Conservation (phyloP, 1,140 invertebrate species). For the Microplitis mediator region DNA sequence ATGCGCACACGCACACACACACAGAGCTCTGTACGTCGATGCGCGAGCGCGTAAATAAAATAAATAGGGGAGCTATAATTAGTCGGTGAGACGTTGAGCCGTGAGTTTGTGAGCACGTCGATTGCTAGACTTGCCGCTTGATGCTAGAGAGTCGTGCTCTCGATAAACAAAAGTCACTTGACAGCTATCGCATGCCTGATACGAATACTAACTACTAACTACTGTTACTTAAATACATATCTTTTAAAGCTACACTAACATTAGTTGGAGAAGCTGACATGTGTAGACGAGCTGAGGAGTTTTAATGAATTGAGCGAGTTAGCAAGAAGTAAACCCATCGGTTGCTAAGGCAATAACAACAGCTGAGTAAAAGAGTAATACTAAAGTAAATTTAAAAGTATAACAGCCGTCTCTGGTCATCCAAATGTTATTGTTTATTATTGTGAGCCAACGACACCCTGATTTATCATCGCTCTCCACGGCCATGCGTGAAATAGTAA, state of each 20-base stretch:
- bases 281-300: no score
- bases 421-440: conserved; percentile 57
- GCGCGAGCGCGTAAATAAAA: conserved; percentile 56
- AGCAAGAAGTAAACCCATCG: neutral
- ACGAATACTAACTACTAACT: no score
- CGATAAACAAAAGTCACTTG: conserved; percentile 6
- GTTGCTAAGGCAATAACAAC: no score
- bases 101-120: conserved; percentile 18
- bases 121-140: neutral
- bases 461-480: conserved; percentile 55
- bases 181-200: neutral
- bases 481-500: conserved; percentile 58
- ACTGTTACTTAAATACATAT: no score
- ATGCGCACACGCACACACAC: neutral
- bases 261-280: no score
- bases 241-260: neutral
- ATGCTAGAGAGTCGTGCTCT: neutral
- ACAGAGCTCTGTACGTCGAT: neutral
- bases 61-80: conserved; percentile 62
- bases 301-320: conserved; percentile 1
- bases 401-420: conserved; percentile 38
- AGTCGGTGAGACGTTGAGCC: conserved; percentile 35
- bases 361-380: neutral
- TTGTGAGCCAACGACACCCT: conserved; percentile 50
- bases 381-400: conserved; percentile 17